Conservation (phyloP, 1,140 invertebrate species). For the Drosophila pachea region DNA sequence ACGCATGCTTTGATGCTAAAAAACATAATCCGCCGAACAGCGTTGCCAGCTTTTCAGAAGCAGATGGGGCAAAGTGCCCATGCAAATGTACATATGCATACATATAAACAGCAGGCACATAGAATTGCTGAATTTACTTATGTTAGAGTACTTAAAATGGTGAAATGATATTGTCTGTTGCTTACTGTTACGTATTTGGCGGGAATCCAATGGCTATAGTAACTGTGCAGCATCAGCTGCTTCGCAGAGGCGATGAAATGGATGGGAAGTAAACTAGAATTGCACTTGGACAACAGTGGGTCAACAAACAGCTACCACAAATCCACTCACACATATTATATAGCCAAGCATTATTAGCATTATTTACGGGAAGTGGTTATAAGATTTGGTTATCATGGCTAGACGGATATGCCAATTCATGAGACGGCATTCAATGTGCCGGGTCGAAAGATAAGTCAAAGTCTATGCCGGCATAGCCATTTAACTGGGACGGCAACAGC, state of each 20-base stretch:
- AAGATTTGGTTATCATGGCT: slow-evolving; percentile 27
- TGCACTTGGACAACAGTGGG: slow-evolving; percentile 37
- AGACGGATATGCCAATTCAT: slow-evolving; percentile 27
- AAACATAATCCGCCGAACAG: slow-evolving; percentile 2
- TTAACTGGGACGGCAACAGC: slow-evolving; percentile 13
- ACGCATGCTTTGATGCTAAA: slow-evolving; percentile 14
- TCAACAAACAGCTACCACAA: slow-evolving; percentile 4
- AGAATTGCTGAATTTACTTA: too few species aligned
- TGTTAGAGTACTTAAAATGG: not conserved
- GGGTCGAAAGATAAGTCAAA: slow-evolving; percentile 31
- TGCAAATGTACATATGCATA: not conserved
- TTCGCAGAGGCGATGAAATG: slow-evolving; percentile 23
- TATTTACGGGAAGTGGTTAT: not conserved
- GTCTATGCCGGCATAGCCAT: not conserved
- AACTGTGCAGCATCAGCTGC: not conserved
- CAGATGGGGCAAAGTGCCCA: not conserved
- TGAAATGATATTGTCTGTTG: too few species aligned
- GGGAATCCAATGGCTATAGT: not conserved
- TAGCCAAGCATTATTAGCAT: not conserved
- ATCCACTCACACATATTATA: not conserved
- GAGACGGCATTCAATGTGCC: slow-evolving; percentile 1
- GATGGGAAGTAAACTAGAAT: slow-evolving; percentile 17
- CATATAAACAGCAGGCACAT: too few species aligned
- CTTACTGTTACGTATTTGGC: not conserved
- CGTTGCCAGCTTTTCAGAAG: not conserved